Conservation (phyloP, 2,888 invertebrate species). For the Chrysomela aeneicollis region DNA sequence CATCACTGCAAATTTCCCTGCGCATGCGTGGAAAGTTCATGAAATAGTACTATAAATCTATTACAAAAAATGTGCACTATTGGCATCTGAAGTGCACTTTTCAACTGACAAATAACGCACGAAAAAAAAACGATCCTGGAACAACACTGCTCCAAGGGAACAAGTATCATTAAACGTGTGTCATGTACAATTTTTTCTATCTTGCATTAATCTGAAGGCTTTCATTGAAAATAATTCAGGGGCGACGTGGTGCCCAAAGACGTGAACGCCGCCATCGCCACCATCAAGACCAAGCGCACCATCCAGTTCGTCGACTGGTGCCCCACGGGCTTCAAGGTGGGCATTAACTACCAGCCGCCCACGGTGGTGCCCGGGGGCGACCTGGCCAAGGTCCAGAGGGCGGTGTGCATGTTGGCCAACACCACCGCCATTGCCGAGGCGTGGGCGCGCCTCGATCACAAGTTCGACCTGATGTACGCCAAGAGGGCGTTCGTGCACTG, state of each 20-base stretch:
- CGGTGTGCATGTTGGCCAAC: conserved; percentile 97
- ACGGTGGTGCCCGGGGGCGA: conserved; percentile 91
- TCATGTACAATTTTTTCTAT: too few species aligned
- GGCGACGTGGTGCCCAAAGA: conserved; percentile 68
- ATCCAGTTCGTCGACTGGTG: conserved; percentile 76
- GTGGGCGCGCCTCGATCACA: conserved; percentile 93
- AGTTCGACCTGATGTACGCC: conserved; percentile 96
- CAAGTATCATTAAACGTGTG: too few species aligned
- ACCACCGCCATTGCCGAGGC: conserved; percentile 97
- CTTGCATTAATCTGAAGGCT: too few species aligned
- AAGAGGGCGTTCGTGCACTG: conserved; percentile 97
- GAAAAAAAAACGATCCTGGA: too few species aligned
- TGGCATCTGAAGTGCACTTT: too few species aligned
- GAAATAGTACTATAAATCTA: too few species aligned
- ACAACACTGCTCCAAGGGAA: too few species aligned
- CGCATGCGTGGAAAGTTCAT: too few species aligned
- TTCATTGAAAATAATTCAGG: too few species aligned
- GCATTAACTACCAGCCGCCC: conserved; percentile 84
- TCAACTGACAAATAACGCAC: too few species aligned
- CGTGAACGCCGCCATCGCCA: conserved; percentile 91
- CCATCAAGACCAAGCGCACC: conserved; percentile 92
- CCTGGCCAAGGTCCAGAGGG: conserved; percentile 90
- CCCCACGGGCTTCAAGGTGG: conserved; percentile 65
- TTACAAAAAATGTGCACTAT: too few species aligned
- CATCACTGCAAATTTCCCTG: too few species aligned